A percentile compares a stretch with the other conserved stretches of the same genome.
Evolutionary conservation across 2,113 vertebrate species (phyloP).

Genomic region (Tapirus terrestris): DNA sequence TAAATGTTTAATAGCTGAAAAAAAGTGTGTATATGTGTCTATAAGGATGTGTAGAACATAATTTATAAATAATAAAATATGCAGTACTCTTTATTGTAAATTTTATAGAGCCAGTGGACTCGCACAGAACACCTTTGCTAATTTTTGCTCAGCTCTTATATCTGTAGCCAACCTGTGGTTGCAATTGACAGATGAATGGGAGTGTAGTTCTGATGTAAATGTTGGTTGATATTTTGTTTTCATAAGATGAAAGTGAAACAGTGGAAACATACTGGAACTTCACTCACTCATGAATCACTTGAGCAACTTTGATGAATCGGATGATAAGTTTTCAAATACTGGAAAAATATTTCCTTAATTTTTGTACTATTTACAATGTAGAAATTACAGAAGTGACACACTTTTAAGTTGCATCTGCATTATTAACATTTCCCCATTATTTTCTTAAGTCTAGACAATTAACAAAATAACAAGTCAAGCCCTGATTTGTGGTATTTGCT

Average conservation of each 20-base stretch:
- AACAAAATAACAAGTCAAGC: neutral
- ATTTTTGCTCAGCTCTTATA: neutral
- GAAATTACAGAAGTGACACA: neutral
- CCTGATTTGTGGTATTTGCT: neutral
- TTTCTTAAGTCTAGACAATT: neutral
- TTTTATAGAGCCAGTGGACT: neutral
- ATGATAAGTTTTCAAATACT: conserved; percentile 22
- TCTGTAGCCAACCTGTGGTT: neutral
- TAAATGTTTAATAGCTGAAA: neutral
- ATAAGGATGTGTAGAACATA: neutral
- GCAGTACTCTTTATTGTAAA: neutral
- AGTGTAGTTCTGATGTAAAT: neutral
- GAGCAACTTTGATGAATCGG: neutral
- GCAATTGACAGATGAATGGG: neutral
- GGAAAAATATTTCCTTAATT: neutral
- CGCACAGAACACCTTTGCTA: neutral
- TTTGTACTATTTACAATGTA: neutral
- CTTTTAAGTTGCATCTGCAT: neutral
- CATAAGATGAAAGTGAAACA: neutral
- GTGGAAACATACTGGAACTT: neutral
- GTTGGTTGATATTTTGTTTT: neutral
- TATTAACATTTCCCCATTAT: neutral
- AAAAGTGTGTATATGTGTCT: neutral
- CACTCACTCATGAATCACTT: neutral
- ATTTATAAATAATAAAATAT: neutral